Base-by-base conservation (phyloP, 2,113 vertebrate species). In the Sminthopsis crassicaudata region DNA sequence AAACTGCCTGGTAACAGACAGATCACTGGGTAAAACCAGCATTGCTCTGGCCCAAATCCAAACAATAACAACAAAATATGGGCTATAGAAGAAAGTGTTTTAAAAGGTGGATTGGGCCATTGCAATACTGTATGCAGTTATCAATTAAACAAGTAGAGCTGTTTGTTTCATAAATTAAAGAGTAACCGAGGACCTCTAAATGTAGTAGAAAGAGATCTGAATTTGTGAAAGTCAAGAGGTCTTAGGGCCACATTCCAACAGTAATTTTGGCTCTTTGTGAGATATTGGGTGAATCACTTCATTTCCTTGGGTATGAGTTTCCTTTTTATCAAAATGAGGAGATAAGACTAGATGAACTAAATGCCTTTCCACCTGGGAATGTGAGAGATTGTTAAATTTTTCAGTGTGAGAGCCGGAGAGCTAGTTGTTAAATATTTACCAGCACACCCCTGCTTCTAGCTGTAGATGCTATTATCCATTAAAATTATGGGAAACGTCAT, bases 1-100 rank as follows among this genome's bases (percentile, higher is more conserved):
- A 98, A 98, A 98, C 89, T 95, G 98, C 97, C 97, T 98, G 95
- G 98, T 98, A 98, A 98, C 98, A 98, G 98, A 98, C 97, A 98
- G 98, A 98, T 98, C 97, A 95, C 96, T 98, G 98, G 97, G 97
- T 98, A 98, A 98, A 98, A 98, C 97, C 97, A 98, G 97, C 96
- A 98, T 97, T 97, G 97, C 98, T 95, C 97, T 95, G 98, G 98
- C 96, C 97, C 97, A 98, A 84, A n/a, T 19, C n/a, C 67, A 84
- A 42, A 42, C n/a, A 84, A 22, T 22, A 84, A 84, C 67, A 42
- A 42, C 67, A n/a, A n/a, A 84, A 22, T 97, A 95, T 96, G 76
- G 14, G 91, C 95, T 98, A 97, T 96, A 98, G 98, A 98, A 98
- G 98, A 98, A 98, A 92, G 94, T 96, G 98, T 98, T 98, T 98